Base-by-base conservation (phyloP, 2,888 invertebrate species). In the Dicycla oo region DNA sequence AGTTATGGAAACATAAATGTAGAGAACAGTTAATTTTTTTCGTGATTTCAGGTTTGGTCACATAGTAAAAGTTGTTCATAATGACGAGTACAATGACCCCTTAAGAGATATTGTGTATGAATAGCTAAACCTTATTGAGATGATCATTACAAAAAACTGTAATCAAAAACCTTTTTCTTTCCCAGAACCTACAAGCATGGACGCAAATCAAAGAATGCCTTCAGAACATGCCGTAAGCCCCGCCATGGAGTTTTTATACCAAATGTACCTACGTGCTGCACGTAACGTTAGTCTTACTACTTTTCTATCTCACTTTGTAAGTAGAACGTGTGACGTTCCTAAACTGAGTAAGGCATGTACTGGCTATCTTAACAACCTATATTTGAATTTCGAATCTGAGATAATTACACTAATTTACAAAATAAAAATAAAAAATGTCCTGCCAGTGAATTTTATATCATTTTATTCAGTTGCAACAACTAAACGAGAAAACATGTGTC, bases 171-270 rank as follows among this genome's bases (percentile, higher is more conserved):
- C 1, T 71, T 64, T 66, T 80, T 72, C 63, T 67, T 81, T 90
- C 88, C 38, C 94, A 98, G 98, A 97, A 97, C 80, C 93, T 98
- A 58, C 97, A 97, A 94, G 97, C 97, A 61, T 98, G 98, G 98
- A 97, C 97, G 69, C 97, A 98, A 94, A 97, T 98, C 86, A 97
- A 97, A 87, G 97, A 97, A 89, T 98, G 98, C 90, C 94, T 98
- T 82, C 97, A 97, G 91, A 97, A 97, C 90, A 97, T 97, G 96
- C 97, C 97, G 85, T 97, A 95, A 96, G 85, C 75, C 75, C 54
- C 69, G 58, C 69, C 70, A 61, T 70, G 40, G 47, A 70, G 81
- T 71, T 83, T 78, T 86, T 81, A 87, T 88, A 92, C 91, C 91
- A 92, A 92, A 92, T 84, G 85, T 90, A 89, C 86, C 88, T 89